phyloP scores from a whole-genome alignment of 2,797 vertebrate species.

The Micropoecilia bifurca region DNA sequence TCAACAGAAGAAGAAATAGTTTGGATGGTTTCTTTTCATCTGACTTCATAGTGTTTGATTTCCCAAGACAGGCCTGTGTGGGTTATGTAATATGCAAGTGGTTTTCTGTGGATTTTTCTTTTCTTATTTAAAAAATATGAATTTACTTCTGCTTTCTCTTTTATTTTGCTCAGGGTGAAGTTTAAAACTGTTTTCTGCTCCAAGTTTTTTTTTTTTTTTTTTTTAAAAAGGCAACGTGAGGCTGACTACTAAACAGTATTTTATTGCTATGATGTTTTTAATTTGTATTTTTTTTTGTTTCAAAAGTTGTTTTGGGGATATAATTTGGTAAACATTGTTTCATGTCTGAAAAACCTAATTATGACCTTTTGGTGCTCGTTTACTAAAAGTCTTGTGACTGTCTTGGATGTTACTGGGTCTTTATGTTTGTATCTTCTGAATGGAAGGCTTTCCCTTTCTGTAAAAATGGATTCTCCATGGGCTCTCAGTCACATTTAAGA shows the following conservation, averaged over 20 bases:
- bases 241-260: neutral
- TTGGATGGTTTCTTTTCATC: constrained; percentile 23
- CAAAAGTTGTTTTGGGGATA: neutral
- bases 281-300: neutral
- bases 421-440: constrained; percentile 15
- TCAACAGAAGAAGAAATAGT: constrained; percentile 11
- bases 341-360: neutral
- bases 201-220: neutral
- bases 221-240: too few relatives aligned
- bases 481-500: neutral
- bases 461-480: constrained; percentile 1
- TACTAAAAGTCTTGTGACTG: constrained; percentile 56
- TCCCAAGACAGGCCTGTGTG: neutral
- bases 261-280: neutral
- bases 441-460: constrained; percentile 6
- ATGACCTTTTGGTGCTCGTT: constrained; percentile 27
- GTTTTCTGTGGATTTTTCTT: neutral
- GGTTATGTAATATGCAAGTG: neutral
- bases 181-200: neutral
- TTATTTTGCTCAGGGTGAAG: neutral
- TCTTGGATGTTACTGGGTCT: constrained; percentile 41
- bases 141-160: neutral
- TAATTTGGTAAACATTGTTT: constrained; percentile 2
- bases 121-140: neutral
- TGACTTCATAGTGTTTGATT: neutral